phyloP scores from a whole-genome alignment of 2,888 invertebrate species.

The Ommatoiulus sabulosus region DNA sequence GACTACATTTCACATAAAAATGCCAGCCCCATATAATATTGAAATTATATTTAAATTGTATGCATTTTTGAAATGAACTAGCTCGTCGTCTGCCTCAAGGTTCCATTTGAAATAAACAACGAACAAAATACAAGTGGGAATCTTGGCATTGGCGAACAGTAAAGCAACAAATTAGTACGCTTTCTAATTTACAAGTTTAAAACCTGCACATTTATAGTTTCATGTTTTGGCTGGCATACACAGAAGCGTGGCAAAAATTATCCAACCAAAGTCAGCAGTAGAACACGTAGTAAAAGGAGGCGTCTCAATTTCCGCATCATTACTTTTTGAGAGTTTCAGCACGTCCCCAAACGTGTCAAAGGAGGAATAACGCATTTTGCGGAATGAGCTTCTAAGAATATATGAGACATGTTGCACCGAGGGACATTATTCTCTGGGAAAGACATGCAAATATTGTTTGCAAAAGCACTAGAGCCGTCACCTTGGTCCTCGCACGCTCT shows the following conservation, averaged over 20 bases:
- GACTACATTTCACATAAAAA: background rate
- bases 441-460: background rate
- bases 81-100: background rate
- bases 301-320: background rate
- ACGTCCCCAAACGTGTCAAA: conserved; percentile 23
- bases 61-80: background rate
- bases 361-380: conserved; percentile 23
- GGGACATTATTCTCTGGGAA: background rate
- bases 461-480: background rate
- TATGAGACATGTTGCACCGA: background rate
- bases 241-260: background rate
- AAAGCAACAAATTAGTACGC: background rate
- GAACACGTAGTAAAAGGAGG: background rate
- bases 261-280: background rate
- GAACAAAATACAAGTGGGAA: background rate
- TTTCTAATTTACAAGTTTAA: conserved; percentile 18
- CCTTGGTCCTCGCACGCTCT: background rate
- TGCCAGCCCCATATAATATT: background rate
- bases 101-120: background rate
- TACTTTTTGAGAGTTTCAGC: conserved; percentile 7
- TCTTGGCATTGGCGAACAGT: background rate
- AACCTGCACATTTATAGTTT: background rate
- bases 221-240: background rate
- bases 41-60: conserved; percentile 8
- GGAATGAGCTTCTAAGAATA: background rate